Percentiles rank a stretch among this genome's conserved stretches.
Evolutionary conservation across 2,888 invertebrate species (phyloP).

Genomic region (Himalopsyche japonica): DNA sequence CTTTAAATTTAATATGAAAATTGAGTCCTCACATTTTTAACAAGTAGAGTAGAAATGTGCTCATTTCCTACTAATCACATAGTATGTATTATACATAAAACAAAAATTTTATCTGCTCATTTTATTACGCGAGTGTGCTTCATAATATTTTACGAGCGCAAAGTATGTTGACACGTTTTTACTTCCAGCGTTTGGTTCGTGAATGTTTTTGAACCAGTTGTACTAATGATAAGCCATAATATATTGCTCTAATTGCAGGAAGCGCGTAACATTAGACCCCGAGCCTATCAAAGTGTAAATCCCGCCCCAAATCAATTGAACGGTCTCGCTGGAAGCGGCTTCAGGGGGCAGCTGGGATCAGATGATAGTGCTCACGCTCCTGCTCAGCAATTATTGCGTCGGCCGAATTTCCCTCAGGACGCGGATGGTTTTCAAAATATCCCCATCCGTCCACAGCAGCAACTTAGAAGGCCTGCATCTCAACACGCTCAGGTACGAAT

Average conservation of each 20-base stretch:
- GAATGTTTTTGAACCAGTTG: background rate
- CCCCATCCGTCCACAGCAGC: constrained; percentile 27
- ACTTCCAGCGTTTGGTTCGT: no score
- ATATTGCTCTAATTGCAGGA: constrained; percentile 47
- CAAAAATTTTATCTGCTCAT: no score
- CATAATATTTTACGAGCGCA: no score
- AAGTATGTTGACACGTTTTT: no score
- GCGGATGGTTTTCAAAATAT: constrained; percentile 28
- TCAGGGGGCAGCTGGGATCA: constrained; percentile 4
- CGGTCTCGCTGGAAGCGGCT: constrained; percentile 6
- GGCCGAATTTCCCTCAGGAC: constrained; percentile 28
- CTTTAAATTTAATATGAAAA: no score
- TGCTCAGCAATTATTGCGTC: constrained; percentile 26
- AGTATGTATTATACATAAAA: no score
- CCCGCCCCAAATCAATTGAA: constrained; percentile 27
- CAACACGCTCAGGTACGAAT: constrained; percentile 18
- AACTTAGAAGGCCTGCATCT: constrained; percentile 16
- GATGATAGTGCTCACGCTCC: constrained; percentile 29
- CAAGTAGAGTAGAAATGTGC: no score
- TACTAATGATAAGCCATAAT: background rate
- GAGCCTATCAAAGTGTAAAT: constrained; percentile 48
- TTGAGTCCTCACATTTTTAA: no score
- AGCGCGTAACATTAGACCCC: constrained; percentile 55
- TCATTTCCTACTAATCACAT: no score
- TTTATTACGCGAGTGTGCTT: no score